Evolutionary conservation across 2,113 vertebrate genomes (phyloP), one percentile per base, ranked within the genome.

Genomic region (Ceuthmochares aereus): DNA sequence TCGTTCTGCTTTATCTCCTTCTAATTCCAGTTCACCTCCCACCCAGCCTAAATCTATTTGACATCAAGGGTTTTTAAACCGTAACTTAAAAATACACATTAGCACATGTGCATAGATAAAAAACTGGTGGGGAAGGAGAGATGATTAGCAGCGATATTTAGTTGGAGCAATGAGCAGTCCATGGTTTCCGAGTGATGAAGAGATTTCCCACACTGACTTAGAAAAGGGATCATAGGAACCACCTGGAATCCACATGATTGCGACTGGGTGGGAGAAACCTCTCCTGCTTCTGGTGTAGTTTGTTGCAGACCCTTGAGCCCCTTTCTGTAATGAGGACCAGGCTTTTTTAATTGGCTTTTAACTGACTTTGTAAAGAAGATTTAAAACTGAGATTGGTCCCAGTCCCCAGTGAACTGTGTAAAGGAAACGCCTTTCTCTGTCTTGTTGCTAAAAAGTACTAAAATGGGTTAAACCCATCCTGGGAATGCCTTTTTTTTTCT

Each of bases 91-190:
- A 74, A 54, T 29, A 10, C 34, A 3, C 12, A 12, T 6, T 4
- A 12, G 56, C 37, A 20, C n/a, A 0, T 0, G 3, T 17, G 17
- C 12, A 4, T 6, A 19, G 60, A 19, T 12, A 10, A 42, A 25
- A 37, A 51, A 3, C 29, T 19, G 56, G 12, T 30, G 18, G 42
- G 69, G 47, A 29, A 59, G 32, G 66, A 59, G 88, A 21, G 70
- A 12, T 5, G 5, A 14, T 19, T 5, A n/a, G 56, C 52, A 51
- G 55, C 0, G 6, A 7, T 34, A 0, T 14, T 47, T 51, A 20
- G 7, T 40, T 40, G 40, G 37, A 42, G 73, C 32, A 9, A 2
- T 0, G 18, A 49, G 64, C 63, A 43, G 30, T 29, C 49, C 66
- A 14, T 27, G 10, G 59, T 55, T 84, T 22, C 40, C 10, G 45